Evolutionary conservation across 2,888 invertebrate genomes (phyloP).

Genomic region (Agrotis ipsilon): DNA sequence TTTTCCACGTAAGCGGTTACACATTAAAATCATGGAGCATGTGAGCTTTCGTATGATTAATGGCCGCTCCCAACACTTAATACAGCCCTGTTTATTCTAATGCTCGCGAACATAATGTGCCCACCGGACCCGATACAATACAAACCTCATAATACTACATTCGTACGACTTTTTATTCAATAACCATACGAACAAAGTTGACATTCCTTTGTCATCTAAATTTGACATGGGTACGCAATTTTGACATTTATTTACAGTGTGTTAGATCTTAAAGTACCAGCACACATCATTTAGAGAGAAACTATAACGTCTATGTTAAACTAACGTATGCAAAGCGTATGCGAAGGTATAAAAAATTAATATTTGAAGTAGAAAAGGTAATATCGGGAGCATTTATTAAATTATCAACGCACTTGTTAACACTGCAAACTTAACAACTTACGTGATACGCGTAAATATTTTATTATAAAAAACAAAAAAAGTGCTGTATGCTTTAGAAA

Average conservation of each 20-base stretch:
- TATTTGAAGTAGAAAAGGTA: slow-evolving; percentile 12
- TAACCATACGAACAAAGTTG: slow-evolving; percentile 41
- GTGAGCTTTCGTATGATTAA: slow-evolving; percentile 76
- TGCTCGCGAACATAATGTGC: slow-evolving; percentile 64
- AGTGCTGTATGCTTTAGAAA: not conserved
- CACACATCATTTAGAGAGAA: slow-evolving; percentile 7
- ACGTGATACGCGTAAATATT: not conserved
- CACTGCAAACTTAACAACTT: not conserved
- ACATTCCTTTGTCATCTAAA: slow-evolving; percentile 29
- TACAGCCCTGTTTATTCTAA: slow-evolving; percentile 74
- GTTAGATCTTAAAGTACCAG: slow-evolving; percentile 33
- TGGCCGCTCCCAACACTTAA: slow-evolving; percentile 72
- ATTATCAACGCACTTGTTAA: slow-evolving; percentile 42
- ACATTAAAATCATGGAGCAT: slow-evolving; percentile 74
- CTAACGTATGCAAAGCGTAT: slow-evolving; percentile 6
- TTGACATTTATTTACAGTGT: slow-evolving; percentile 29
- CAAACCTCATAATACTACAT: slow-evolving; percentile 39
- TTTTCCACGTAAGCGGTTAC: slow-evolving; percentile 73
- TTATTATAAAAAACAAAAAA: not conserved
- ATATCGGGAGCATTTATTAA: slow-evolving; percentile 29
- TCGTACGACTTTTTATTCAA: slow-evolving; percentile 52
- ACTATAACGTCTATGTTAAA: slow-evolving; percentile 12
- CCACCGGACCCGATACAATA: slow-evolving; percentile 55
- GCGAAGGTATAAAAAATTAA: slow-evolving; percentile 1
- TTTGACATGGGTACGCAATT: slow-evolving; percentile 13